Evolutionary conservation across 2,797 vertebrate species (phyloP).

Genomic region (Phoxinus dragarum): DNA sequence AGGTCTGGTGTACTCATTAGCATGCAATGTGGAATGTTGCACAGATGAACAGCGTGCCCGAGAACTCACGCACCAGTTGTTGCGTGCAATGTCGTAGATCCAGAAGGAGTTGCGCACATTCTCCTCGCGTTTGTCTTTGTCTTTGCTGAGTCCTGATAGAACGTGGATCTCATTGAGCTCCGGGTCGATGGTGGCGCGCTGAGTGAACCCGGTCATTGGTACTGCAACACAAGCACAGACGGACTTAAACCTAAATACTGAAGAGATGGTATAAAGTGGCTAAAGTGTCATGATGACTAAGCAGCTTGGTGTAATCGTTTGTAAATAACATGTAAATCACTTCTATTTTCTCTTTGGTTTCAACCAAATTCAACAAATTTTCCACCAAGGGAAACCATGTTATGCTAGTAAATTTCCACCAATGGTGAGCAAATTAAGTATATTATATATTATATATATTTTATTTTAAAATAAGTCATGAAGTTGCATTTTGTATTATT

Average conservation of each 20-base stretch:
- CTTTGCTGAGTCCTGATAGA: constrained; percentile 97
- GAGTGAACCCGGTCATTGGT: constrained; percentile 98
- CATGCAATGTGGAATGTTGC: constrained; percentile 3
- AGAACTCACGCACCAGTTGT: constrained; percentile 88
- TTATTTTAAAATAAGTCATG: neutral
- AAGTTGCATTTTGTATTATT: neutral
- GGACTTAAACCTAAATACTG: neutral
- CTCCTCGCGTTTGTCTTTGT: constrained; percentile 98
- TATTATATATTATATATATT: too few relatives aligned
- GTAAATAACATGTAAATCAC: neutral
- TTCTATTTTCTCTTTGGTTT: neutral
- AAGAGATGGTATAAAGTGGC: neutral
- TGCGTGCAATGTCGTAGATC: constrained; percentile 98
- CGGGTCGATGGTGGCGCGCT: constrained; percentile 97
- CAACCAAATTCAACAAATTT: neutral
- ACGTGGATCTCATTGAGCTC: constrained; percentile 99
- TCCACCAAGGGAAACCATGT: too few relatives aligned
- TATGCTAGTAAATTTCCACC: too few relatives aligned
- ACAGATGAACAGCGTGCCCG: neutral
- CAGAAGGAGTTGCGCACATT: constrained; percentile 99
- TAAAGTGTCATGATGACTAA: neutral
- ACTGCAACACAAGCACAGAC: constrained; percentile 75
- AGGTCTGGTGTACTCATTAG: constrained; percentile 8
- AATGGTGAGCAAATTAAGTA: neutral
- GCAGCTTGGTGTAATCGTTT: neutral